phyloP scores from a whole-genome alignment of 2,888 invertebrate species.

The Cataglyphis cursor region DNA sequence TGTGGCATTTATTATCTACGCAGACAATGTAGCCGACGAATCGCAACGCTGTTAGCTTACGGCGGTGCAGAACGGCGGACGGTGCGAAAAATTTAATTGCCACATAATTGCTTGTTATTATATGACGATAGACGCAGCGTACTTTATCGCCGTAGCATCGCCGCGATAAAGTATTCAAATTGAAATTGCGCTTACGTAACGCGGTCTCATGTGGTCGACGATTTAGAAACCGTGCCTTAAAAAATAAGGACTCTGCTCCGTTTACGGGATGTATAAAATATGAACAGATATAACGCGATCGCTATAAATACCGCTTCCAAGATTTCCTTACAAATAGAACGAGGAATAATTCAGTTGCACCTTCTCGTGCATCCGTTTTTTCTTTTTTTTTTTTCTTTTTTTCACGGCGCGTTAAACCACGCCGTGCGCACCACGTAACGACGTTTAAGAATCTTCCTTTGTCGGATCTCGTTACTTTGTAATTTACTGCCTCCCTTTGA shows the following conservation, averaged over 20 bases:
- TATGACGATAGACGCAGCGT: conserved; percentile 61
- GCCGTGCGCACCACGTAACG: conserved; percentile 49
- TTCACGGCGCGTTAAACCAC: conserved; percentile 47
- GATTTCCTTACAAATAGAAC: conserved; percentile 55
- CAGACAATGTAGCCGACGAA: conserved; percentile 50
- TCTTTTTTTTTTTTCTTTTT: background rate
- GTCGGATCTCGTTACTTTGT: conserved; percentile 65
- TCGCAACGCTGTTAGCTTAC: conserved; percentile 34
- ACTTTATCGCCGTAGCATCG: conserved; percentile 53
- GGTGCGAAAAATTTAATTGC: conserved; percentile 66
- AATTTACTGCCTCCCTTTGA: conserved; percentile 65
- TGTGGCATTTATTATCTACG: conserved; percentile 31
- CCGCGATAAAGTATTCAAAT: conserved; percentile 31
- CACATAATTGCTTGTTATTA: conserved; percentile 63
- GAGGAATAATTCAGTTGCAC: conserved; percentile 58
- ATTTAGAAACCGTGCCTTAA: conserved; percentile 27
- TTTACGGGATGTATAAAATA: conserved; percentile 42
- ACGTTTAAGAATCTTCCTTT: conserved; percentile 56
- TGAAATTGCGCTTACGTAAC: conserved; percentile 37
- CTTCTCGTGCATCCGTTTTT: conserved; percentile 42
- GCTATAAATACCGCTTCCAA: conserved; percentile 32
- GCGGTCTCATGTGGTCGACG: background rate
- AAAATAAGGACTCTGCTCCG: conserved; percentile 19
- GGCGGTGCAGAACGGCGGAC: background rate
- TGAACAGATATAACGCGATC: conserved; percentile 24